These are phyloP conservation scores for Nautilus pompilius DNA, from an alignment of 1,140 invertebrate genomes.

Conservation along the genomic window DNA sequence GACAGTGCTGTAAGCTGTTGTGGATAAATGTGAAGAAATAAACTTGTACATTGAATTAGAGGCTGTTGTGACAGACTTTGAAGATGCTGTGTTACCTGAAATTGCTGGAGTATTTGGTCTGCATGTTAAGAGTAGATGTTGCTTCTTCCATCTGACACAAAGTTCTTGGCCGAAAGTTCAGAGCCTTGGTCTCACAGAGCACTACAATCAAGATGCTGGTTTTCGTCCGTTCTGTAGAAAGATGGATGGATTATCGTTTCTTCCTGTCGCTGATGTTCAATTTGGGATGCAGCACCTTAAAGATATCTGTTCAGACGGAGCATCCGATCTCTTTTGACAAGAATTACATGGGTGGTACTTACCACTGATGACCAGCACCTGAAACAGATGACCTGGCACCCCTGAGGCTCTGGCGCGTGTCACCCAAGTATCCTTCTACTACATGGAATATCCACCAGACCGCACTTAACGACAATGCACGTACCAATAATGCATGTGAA, in stretches of 20 bases:
- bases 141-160: conserved; percentile 12
- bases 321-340: conserved; percentile 7
- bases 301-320: conserved; percentile 3
- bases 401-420: too few species aligned
- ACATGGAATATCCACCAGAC: too few species aligned
- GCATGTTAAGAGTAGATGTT: not conserved
- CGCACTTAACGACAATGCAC: too few species aligned
- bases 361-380: too few species aligned
- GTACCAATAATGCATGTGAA: too few species aligned
- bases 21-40: conserved; percentile 7
- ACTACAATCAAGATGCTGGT: conserved; percentile 8
- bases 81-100: conserved; percentile 10
- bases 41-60: conserved; percentile 2
- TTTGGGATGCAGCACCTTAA: conserved; percentile 4
- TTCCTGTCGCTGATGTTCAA: conserved; percentile 6
- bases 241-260: conserved; percentile 13
- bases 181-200: conserved; percentile 12
- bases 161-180: conserved; percentile 14
- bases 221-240: conserved; percentile 13
- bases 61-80: conserved; percentile 16
- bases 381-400: too few species aligned
- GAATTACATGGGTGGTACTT: conserved; percentile 10
- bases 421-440: too few species aligned
- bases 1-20: conserved; percentile 5
- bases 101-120: conserved; percentile 9